phyloP scores from a whole-genome alignment of 2,888 invertebrate genomes.

The Stegophylla sp. region DNA sequence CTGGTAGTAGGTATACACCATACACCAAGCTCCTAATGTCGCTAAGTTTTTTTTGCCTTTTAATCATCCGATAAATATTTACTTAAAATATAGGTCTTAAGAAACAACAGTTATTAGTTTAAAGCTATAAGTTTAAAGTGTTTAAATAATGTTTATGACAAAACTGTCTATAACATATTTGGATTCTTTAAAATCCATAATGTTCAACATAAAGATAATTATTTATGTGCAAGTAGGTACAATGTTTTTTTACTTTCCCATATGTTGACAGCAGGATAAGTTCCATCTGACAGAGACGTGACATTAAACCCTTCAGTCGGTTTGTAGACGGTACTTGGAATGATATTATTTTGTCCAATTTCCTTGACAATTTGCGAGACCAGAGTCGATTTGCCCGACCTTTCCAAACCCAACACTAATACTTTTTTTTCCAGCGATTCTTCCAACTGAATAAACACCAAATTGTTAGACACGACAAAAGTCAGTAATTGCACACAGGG shows the following conservation, averaged over 20 bases:
- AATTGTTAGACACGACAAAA: not conserved
- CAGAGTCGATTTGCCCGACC: constrained; percentile 65
- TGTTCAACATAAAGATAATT: not conserved
- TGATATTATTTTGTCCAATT: constrained; percentile 27
- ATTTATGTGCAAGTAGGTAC: not conserved
- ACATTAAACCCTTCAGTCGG: constrained; percentile 59
- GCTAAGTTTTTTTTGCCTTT: too few relatives aligned
- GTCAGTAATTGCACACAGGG: too few relatives aligned
- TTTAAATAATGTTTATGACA: too few relatives aligned
- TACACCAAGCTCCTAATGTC: too few relatives aligned
- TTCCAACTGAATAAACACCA: constrained; percentile 63
- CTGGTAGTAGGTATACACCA: too few relatives aligned
- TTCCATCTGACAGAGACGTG: constrained; percentile 51
- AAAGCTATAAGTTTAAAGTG: too few relatives aligned
- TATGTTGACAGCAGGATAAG: constrained; percentile 50
- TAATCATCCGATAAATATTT: too few relatives aligned
- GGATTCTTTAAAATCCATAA: not conserved
- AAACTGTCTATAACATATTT: too few relatives aligned
- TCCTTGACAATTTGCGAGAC: constrained; percentile 62
- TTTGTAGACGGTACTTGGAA: constrained; percentile 24
- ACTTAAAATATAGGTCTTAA: too few relatives aligned
- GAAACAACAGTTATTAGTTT: too few relatives aligned
- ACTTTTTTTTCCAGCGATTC: constrained; percentile 65
- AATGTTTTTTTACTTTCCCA: constrained; percentile 48
- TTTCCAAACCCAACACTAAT: constrained; percentile 65